Base-by-base conservation (phyloP, 2,888 invertebrate genomes). In the Pycnomerus fuliginosus region DNA sequence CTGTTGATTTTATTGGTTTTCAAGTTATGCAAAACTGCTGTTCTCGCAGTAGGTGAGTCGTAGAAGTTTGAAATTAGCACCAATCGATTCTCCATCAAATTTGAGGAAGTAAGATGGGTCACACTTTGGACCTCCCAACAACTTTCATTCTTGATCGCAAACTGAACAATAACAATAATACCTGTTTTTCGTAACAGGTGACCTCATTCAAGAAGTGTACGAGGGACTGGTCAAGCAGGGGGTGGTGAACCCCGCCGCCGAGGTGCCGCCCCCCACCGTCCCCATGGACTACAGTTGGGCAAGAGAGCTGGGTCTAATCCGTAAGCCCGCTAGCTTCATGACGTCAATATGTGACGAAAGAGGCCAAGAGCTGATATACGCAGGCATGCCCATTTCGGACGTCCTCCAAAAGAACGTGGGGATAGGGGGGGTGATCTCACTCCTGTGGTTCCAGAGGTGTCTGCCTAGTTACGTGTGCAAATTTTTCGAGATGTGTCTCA, bases 231-330 rank as follows among this genome's bases (percentile, higher is more conserved):
- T 99, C 0, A 77, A 80, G 35, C 79, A 82, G 11, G 94, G 95
- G 23, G 80, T 80, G 37, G 89, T 99, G 59, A 83, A 89, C 4
- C 93, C 93, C 0, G 84, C 85, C 57, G 85, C 90, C 27, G 98
- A 99, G 72, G 82, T 90, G 34, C 94, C 97, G 5, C 99, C 99
- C 20, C 99, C 99, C 1, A 97, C 98, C 11, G 97, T 99, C n/a
- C 98, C 98, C 4, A 98, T 99, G 98, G 98, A 99, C 73, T 99
- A 93, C 72, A 91, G 88, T 50, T 99, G 98, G 98, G 98, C 98
- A 0, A 82, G 92, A 72, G 98, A 99, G 76, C 77, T 99, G 47
- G 99, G 99, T 8, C 76, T 99, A 4, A 99, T 99, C 67, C 83
- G 99, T 22, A 99, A 99, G 69, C 99, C 99, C 24, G 98, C 99